Base-by-base conservation (phyloP, 1,140 invertebrate species). In the Drosophila erecta region DNA sequence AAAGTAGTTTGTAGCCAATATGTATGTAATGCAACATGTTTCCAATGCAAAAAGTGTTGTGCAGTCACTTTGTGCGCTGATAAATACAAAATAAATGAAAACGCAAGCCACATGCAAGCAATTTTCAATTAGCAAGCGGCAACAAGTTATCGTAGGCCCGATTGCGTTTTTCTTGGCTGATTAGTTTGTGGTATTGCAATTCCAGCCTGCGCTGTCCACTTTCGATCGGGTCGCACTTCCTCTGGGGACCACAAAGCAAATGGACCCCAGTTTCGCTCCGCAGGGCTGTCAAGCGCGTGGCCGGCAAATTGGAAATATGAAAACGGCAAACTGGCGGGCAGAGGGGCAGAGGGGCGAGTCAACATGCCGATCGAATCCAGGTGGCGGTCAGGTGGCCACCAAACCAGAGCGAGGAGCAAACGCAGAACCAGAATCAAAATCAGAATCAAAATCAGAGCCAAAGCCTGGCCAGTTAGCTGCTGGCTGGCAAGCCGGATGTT, bases 401-500 rank as follows among this genome's bases (percentile, higher is more conserved):
- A 41, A 37, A 37, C 35, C 12, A 14, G 11, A 37, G 14, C 35
- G 12, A 14, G 37, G 14, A 14, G 14, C 37, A 38, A 38, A 38
- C 12, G 1, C 8, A 49, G 27, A 47, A 57, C n/a, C 47, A 11
- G 27, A 30, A 33, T 11, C 47, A 11, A 27, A 50, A 33, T 15
- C 46, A 10, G 7, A 49, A 7, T 3, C 46, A 5, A 22, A 24
- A 24, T 11, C 55, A 17, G 22, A 17, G 7, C 41, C 56, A 44
- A 50, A 46, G 37, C 14, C 59, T 53, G 40, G 56, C 44, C 8
- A 10, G 30, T 1, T 30, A n/a, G 15, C 14, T 58, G 10, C 46
- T 62, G 62, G 60, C 43, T 77, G 75, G 83, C 79, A 76, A 81
- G 76, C 83, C 83, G 83, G 83, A 86, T 83, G 83, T 79, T 81